Percentiles rank a stretch among this genome's conserved stretches.
phyloP scores from a whole-genome alignment of 2,888 invertebrate species.

The Orthosia gracilis region DNA sequence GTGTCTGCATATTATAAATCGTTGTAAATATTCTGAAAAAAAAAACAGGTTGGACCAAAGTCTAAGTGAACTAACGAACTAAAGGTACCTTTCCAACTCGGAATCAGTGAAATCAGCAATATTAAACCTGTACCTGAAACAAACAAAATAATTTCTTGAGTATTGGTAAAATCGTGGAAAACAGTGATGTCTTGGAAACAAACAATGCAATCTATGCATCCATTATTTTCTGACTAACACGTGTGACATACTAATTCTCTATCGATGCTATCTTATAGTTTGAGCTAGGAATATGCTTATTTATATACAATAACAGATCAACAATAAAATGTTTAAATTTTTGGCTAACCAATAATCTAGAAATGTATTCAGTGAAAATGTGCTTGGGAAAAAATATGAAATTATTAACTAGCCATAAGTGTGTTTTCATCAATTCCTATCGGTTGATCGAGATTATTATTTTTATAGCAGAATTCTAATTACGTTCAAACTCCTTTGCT shows the following conservation, averaged over 20 bases:
- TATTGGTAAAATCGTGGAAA: conserved; percentile 21
- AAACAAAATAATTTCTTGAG: conserved; percentile 32
- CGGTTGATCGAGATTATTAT: background rate
- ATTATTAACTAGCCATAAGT: background rate
- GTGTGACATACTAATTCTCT: conserved; percentile 53
- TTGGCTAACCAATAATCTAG: conserved; percentile 26
- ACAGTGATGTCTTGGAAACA: conserved; percentile 35
- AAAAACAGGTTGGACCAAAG: conserved; percentile 5
- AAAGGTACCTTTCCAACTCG: conserved; percentile 37
- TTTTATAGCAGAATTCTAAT: background rate
- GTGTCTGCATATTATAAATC: conserved; percentile 39
- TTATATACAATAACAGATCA: conserved; percentile 25
- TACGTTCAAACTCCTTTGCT: background rate
- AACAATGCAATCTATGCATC: conserved; percentile 6
- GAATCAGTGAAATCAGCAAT: conserved; percentile 33
- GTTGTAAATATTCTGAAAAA: conserved; percentile 10
- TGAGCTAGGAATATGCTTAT: conserved; percentile 12
- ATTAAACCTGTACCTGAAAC: conserved; percentile 61
- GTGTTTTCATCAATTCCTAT: background rate
- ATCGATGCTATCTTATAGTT: conserved; percentile 8
- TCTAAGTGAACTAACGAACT: conserved; percentile 31
- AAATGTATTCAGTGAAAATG: conserved; percentile 20
- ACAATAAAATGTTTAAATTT: background rate
- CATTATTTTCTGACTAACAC: conserved; percentile 36
- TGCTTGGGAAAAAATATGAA: background rate